A percentile compares a stretch with the other conserved stretches of the same genome.
These are phyloP conservation scores for Nesometra sesokonis DNA, from an alignment of 35 echinoderm and acorn worm genomes.

Conservation along the genomic window DNA sequence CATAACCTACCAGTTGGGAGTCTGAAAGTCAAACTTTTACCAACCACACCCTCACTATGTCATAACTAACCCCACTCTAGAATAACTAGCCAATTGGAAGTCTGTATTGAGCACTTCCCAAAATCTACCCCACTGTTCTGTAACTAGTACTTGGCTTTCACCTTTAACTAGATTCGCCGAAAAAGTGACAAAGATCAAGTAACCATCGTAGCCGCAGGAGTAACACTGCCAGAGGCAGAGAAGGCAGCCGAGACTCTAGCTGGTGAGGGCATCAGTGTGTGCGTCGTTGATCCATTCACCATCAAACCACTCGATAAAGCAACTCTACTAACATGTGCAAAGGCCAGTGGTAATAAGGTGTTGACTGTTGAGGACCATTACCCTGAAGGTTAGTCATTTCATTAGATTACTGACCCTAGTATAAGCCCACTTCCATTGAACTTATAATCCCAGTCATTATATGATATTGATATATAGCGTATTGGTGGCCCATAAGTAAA, in stretches of 20 bases:
- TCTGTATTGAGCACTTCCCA: too few species aligned
- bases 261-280: conserved; percentile 58
- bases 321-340: conserved; percentile 48
- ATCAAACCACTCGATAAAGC: conserved; percentile 79
- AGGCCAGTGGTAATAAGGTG: conserved; percentile 62
- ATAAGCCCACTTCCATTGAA: too few species aligned
- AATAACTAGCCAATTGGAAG: too few species aligned
- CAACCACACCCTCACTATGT: too few species aligned
- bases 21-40: too few species aligned
- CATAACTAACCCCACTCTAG: too few species aligned
- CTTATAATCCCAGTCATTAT: background rate
- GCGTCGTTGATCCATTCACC: conserved; percentile 89
- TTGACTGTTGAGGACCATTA: conserved; percentile 97
- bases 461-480: background rate
- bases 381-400: conserved; percentile 47
- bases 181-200: conserved; percentile 37
- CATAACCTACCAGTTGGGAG: too few species aligned
- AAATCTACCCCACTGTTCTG: too few species aligned
- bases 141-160: too few species aligned
- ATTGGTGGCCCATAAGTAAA: background rate
- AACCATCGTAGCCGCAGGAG: conserved; percentile 65
- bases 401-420: too few species aligned
- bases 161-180: conserved; percentile 49
- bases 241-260: conserved; percentile 46
- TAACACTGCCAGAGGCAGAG: conserved; percentile 66